A percentile compares a stretch with the other conserved stretches of the same genome.
Conservation (phyloP, 1,140 invertebrate species). For the Brachionus manjavacas region DNA sequence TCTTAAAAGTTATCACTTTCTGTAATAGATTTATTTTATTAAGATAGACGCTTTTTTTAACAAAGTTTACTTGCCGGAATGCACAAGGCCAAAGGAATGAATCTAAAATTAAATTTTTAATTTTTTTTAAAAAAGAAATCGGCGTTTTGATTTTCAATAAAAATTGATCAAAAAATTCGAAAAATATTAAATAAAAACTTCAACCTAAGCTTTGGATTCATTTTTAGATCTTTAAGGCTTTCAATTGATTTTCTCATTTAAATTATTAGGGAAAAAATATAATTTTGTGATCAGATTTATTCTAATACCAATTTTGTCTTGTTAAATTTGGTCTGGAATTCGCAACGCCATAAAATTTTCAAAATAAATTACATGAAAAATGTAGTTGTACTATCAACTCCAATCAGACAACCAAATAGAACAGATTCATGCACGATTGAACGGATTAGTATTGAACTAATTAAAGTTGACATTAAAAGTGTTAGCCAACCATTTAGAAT, state of each 20-base stretch:
- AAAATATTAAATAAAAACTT: too few species aligned
- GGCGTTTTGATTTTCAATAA: too few species aligned
- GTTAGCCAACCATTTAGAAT: neutral
- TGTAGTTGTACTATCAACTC: neutral
- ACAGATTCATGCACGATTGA: neutral
- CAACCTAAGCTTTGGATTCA: too few species aligned
- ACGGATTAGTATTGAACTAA: neutral
- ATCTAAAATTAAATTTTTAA: neutral
- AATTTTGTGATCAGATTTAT: too few species aligned
- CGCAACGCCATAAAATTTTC: neutral
- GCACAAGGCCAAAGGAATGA: neutral
- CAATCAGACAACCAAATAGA: neutral
- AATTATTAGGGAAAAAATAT: too few species aligned
- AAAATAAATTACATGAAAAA: neutral
- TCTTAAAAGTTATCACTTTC: neutral
- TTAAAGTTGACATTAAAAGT: neutral
- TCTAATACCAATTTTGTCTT: too few species aligned
- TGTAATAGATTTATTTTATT: neutral
- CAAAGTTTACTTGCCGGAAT: constrained; percentile 11
- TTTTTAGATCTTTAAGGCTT: too few species aligned
- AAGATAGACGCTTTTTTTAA: neutral
- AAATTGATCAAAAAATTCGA: too few species aligned
- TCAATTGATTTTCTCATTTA: too few species aligned
- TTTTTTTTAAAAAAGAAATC: neutral
- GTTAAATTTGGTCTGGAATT: too few species aligned